Evolutionary conservation across 2,113 vertebrate genomes (phyloP).

Genomic region (Sapajus apella): DNA sequence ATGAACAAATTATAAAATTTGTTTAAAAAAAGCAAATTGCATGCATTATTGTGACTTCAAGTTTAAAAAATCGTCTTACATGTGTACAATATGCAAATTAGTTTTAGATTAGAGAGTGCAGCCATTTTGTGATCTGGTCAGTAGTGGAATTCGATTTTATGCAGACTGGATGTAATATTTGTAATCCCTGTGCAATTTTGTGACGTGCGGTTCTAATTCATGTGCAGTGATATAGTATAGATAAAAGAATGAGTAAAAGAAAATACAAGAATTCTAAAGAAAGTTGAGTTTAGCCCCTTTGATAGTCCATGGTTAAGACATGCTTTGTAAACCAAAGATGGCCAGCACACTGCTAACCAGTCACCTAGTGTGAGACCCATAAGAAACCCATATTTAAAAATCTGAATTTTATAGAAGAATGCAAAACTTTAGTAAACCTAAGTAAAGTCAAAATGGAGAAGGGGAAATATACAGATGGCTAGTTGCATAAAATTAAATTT

Average conservation of each 20-base stretch:
- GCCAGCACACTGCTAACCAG: conserved; percentile 91
- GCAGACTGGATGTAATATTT: conserved; percentile 94
- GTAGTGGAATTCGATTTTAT: conserved; percentile 91
- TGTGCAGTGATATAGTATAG: conserved; percentile 91
- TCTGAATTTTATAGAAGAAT: conserved; percentile 73
- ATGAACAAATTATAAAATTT: conserved; percentile 92
- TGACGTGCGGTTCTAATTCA: conserved; percentile 94
- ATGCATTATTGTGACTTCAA: conserved; percentile 96
- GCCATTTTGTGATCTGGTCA: conserved; percentile 92
- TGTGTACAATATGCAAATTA: conserved; percentile 93
- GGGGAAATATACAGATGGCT: conserved; percentile 87
- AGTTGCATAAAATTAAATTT: conserved; percentile 87
- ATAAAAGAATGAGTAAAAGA: conserved; percentile 85
- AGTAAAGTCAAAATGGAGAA: conserved; percentile 93
- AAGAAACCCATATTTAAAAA: conserved; percentile 79
- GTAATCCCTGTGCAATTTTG: conserved; percentile 95
- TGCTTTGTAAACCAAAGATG: conserved; percentile 92
- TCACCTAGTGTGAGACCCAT: conserved; percentile 88
- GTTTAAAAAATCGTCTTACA: conserved; percentile 92
- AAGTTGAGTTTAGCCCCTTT: conserved; percentile 86
- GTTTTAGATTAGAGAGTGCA: conserved; percentile 95
- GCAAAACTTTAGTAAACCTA: conserved; percentile 83
- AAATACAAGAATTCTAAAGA: conserved; percentile 67
- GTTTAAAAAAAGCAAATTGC: conserved; percentile 91
- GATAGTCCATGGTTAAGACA: conserved; percentile 87